A percentile compares a stretch with the other conserved stretches of the same genome.
These are phyloP conservation scores for Caenorhabditis macrosperma DNA, from an alignment of 2,888 invertebrate genomes.

Conservation along the genomic window DNA sequence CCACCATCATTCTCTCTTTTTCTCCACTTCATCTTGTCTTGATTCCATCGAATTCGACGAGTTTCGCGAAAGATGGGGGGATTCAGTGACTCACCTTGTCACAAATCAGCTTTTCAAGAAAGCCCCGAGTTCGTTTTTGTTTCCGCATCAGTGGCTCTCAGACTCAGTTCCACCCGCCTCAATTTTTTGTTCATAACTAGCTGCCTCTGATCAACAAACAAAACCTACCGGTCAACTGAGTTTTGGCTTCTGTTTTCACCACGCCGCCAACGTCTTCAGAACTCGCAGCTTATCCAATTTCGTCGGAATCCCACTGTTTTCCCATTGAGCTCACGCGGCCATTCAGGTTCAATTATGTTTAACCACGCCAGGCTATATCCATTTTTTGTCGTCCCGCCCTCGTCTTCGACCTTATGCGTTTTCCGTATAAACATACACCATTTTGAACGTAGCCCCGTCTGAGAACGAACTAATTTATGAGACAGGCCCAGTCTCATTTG, in stretches of 20 bases:
- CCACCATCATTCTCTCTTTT: slow-evolving; percentile 13
- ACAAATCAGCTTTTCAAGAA: not conserved
- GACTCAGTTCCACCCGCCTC: not conserved
- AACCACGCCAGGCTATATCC: too few relatives aligned
- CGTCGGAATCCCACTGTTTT: too few relatives aligned
- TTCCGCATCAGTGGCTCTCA: not conserved
- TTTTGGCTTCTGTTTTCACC: not conserved
- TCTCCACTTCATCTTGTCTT: slow-evolving; percentile 11
- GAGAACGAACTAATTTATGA: slow-evolving; percentile 26
- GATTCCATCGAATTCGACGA: slow-evolving; percentile 2
- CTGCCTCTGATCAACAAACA: not conserved
- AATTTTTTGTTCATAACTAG: not conserved
- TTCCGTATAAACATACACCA: slow-evolving; percentile 25
- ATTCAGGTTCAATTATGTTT: too few relatives aligned
- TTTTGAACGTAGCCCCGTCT: not conserved
- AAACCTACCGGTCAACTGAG: slow-evolving; percentile 2
- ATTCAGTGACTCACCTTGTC: too few relatives aligned
- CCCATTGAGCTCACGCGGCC: too few relatives aligned
- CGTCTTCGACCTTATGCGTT: not conserved
- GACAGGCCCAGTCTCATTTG: slow-evolving; percentile 2
- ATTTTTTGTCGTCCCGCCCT: not conserved
- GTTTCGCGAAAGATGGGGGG: too few relatives aligned
- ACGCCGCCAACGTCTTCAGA: too few relatives aligned
- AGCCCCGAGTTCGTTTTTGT: not conserved
- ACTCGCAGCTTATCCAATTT: too few relatives aligned